Conservation (phyloP, 2,888 invertebrate genomes). For the Galeopsomyia nigrocyanea region DNA sequence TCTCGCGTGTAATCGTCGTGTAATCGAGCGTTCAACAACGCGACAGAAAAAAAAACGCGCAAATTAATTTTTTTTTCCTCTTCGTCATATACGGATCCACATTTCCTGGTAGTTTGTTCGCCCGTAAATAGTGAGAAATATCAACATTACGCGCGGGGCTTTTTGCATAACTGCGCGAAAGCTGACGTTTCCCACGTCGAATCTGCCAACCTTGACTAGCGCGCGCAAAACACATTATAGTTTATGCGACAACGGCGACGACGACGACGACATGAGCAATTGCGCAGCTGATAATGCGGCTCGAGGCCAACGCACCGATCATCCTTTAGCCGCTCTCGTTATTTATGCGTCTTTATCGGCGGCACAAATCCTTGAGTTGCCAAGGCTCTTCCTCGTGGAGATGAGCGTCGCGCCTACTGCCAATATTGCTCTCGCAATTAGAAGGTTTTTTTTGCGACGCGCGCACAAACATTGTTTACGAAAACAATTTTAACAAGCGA, state of each 20-base stretch:
- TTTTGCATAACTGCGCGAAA: background rate
- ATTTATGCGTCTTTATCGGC: slow-evolving; percentile 5
- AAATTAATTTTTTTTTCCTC: too few relatives aligned
- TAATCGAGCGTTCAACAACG: too few relatives aligned
- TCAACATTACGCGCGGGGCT: too few relatives aligned
- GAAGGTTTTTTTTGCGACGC: slow-evolving; percentile 15
- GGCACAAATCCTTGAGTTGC: slow-evolving; percentile 27
- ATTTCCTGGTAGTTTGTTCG: too few relatives aligned
- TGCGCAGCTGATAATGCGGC: slow-evolving; percentile 34
- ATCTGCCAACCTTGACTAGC: slow-evolving; percentile 35
- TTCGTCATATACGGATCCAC: too few relatives aligned
- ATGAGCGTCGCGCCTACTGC: slow-evolving; percentile 13
- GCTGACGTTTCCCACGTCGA: slow-evolving; percentile 29
- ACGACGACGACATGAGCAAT: slow-evolving; percentile 8
- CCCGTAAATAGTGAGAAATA: too few relatives aligned
- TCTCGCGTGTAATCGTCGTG: too few relatives aligned
- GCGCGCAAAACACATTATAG: background rate
- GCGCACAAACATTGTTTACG: slow-evolving; percentile 1
- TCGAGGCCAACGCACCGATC: slow-evolving; percentile 43
- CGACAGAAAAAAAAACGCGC: too few relatives aligned
- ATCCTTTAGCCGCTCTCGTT: slow-evolving; percentile 42
- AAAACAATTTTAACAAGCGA: slow-evolving; percentile 18
- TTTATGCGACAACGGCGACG: slow-evolving; percentile 32
- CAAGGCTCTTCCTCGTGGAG: slow-evolving; percentile 42
- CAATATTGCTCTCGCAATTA: slow-evolving; percentile 35